Evolutionary conservation across 2,888 invertebrate genomes (phyloP), one percentile per base, ranked within the genome.

Genomic region (Reticulitermes lucifugus): DNA sequence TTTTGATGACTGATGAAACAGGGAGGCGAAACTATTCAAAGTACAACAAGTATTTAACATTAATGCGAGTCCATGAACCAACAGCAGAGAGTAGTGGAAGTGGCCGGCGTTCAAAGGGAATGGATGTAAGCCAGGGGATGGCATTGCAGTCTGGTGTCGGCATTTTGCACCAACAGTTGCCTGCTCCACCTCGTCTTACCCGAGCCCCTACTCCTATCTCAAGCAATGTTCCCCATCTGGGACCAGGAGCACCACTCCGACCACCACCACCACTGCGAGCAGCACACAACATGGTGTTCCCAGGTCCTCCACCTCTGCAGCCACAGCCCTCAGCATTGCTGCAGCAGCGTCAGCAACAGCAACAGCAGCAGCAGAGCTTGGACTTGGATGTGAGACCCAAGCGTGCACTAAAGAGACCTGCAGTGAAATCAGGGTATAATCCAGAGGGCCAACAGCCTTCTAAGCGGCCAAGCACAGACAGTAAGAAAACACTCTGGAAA

Each of bases 1-100:
- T 98, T 77, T 92, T 98, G 85, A 96, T 98, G 95, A 97, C 97
- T 82, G 97, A 98, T 90, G 97, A 97, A 91, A 96, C 97, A 70
- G 98, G 98, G 14, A 93, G 97, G 87, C 93, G 97, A 88, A 97
- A 98, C 91, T 98, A 98, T 90, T 96, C 97, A 89, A 98, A 98
- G 92, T 98, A 98, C 91, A 97, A 97, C 90, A 96, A 96, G 91
- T 97, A 96, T 90, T 93, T 97, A 88, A 95, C 96, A 87, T 93
- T 95, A 91, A 92, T 95, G 91, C 93, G 92, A 91, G 88, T 89
- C 25, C 88, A 88, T 86, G 88, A 88, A 79, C 87, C 88, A 46
- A 86, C 87, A 46, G 87, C 88, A 6, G 87, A 86, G 60, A 88
- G 87, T 12, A 86, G 86, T 21, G 84, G 84, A 2, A 70, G 79